These are phyloP conservation scores for Noturus placidus DNA, from an alignment of 2,113 vertebrate species.

Conservation along the genomic window DNA sequence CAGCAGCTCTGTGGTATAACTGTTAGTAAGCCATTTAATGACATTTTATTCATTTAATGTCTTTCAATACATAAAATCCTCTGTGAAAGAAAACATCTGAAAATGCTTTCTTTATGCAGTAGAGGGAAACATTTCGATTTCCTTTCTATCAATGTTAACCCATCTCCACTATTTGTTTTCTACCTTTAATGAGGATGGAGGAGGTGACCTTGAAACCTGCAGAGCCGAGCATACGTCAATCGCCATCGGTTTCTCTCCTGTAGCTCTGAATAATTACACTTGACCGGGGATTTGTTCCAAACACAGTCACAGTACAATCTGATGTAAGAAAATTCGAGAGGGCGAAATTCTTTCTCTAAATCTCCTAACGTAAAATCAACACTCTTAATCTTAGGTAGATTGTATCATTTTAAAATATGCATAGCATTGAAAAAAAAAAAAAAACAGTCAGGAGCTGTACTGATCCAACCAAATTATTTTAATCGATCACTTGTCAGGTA, in stretches of 20 bases:
- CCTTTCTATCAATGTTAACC: constrained; percentile 51
- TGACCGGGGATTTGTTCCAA: constrained; percentile 2
- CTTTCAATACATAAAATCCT: neutral
- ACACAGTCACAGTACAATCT: neutral
- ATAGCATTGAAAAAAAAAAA: neutral
- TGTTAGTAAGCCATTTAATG: neutral
- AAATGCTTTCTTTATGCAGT: constrained; percentile 13
- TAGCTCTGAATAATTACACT: constrained; percentile 23
- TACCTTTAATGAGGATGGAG: constrained; percentile 56
- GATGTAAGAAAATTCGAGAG: neutral
- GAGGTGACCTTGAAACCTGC: constrained; percentile 51
- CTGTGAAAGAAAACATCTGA: neutral
- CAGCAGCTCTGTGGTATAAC: neutral
- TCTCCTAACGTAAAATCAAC: neutral
- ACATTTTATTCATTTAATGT: neutral
- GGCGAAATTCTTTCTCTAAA: neutral
- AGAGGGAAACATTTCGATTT: constrained; percentile 56
- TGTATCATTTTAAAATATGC: neutral
- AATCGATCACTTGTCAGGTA: constrained; percentile 72
- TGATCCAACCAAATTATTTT: constrained; percentile 74
- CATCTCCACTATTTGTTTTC: constrained; percentile 39
- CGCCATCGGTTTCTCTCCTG: constrained; percentile 29
- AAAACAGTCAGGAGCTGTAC: constrained; percentile 55
- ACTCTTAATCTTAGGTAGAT: neutral
- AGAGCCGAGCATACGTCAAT: constrained; percentile 56